Evolutionary conservation across 1,140 invertebrate species (phyloP).

Genomic region (Papilio dardanus): DNA sequence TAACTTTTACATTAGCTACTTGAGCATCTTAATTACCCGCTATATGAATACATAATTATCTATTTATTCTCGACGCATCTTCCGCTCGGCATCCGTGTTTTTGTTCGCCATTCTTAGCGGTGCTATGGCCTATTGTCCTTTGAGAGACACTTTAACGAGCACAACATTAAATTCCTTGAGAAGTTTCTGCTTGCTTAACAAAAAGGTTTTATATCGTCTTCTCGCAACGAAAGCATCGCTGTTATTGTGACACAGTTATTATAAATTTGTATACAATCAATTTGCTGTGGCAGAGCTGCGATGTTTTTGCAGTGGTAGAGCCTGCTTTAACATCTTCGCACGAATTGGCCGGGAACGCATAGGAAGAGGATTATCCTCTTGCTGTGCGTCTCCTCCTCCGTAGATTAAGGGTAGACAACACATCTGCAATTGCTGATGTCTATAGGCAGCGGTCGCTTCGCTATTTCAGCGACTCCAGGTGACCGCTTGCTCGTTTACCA

Average conservation of each 20-base stretch:
- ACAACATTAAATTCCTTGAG: conserved; percentile 22
- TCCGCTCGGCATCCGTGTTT: conserved; percentile 36
- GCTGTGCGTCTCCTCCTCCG: too few relatives aligned
- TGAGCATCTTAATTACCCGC: conserved; percentile 30
- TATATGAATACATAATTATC: conserved; percentile 35
- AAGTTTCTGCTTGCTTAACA: not conserved
- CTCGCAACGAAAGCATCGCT: not conserved
- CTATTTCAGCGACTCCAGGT: too few relatives aligned
- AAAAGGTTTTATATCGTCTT: not conserved
- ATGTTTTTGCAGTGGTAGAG: too few relatives aligned
- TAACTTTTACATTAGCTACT: conserved; percentile 27
- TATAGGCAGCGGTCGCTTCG: too few relatives aligned
- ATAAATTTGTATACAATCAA: too few relatives aligned
- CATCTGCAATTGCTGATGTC: too few relatives aligned
- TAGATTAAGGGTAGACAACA: too few relatives aligned
- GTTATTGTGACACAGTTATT: not conserved
- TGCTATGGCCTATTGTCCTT: conserved; percentile 36
- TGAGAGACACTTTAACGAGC: conserved; percentile 22
- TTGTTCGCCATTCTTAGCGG: conserved; percentile 36
- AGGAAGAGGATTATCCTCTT: too few relatives aligned
- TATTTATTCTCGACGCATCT: conserved; percentile 34
- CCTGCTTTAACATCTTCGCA: too few relatives aligned
- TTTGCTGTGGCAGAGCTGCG: too few relatives aligned
- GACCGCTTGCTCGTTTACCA: too few relatives aligned
- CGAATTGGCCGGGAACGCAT: too few relatives aligned